A percentile compares a stretch with the other conserved stretches of the same genome.
Evolutionary conservation across 2,797 vertebrate species (phyloP).

Genomic region (Hydrophis major): DNA sequence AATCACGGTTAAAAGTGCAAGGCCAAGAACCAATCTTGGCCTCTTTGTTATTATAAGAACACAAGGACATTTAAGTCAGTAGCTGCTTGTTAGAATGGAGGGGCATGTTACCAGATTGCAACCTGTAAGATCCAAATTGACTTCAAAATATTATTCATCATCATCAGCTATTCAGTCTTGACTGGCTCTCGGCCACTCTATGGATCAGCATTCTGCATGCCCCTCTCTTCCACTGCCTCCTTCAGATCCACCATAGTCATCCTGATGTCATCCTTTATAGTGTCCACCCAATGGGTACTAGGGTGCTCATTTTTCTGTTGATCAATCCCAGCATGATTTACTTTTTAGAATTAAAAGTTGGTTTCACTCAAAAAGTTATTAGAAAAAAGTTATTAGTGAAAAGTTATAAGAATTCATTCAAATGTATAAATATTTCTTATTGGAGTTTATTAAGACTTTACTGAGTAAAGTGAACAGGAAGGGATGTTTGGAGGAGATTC

Average conservation of each 20-base stretch:
- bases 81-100: background rate
- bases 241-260: background rate
- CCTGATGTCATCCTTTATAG: background rate
- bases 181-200: background rate
- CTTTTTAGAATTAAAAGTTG: background rate
- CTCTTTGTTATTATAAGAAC: background rate
- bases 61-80: background rate
- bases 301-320: background rate
- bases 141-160: background rate
- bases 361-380: background rate
- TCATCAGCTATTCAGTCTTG: background rate
- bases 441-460: background rate
- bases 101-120: background rate
- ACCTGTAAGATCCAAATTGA: background rate
- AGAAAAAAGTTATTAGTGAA: background rate
- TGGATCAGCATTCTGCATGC: background rate
- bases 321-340: background rate
- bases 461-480: background rate
- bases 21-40: background rate
- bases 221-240: background rate
- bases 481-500: background rate
- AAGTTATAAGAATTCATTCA: background rate
- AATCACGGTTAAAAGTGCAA: background rate
- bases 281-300: background rate
- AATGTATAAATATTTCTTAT: background rate